Percentiles rank a stretch among this genome's conserved stretches.
Evolutionary conservation across 1,140 invertebrate genomes (phyloP).

Genomic region (Leptinotarsa lineolata): DNA sequence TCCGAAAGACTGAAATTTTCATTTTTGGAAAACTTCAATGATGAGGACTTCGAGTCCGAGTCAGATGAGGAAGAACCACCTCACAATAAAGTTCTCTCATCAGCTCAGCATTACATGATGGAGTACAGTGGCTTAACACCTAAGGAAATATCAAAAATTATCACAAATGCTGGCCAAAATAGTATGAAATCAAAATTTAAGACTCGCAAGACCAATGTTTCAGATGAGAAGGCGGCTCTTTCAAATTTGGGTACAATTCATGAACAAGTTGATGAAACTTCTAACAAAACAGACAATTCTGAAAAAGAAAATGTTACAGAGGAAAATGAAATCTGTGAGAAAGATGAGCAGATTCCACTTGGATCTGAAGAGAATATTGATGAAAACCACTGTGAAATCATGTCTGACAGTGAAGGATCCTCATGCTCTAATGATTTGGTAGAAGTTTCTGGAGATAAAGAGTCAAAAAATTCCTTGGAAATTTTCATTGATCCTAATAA

Average conservation of each 20-base stretch:
- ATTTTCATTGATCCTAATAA: slow-evolving; percentile 53
- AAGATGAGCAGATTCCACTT: neutral
- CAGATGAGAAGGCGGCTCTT: neutral
- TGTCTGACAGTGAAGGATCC: slow-evolving; percentile 39
- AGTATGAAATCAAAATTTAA: neutral
- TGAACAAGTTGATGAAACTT: neutral
- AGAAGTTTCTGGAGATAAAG: slow-evolving; percentile 58
- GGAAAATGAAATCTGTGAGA: neutral
- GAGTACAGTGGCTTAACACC: slow-evolving; percentile 75
- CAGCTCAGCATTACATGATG: slow-evolving; percentile 68
- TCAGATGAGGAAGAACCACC: slow-evolving; percentile 47
- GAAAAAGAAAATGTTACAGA: neutral
- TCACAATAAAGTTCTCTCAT: slow-evolving; percentile 56
- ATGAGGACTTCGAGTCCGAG: slow-evolving; percentile 53
- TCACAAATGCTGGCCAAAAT: neutral
- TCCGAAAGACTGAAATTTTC: slow-evolving; percentile 32
- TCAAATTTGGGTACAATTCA: neutral
- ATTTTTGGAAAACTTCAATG: slow-evolving; percentile 44
- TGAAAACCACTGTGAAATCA: slow-evolving; percentile 32
- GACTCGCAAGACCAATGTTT: no score
- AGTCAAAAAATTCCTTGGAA: slow-evolving; percentile 45
- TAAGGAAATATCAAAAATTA: slow-evolving; percentile 68
- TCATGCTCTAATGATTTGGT: slow-evolving; percentile 59
- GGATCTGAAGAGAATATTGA: neutral
- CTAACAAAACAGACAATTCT: neutral